phyloP scores from a whole-genome alignment of 2,888 invertebrate species.

The Volucella inflata region DNA sequence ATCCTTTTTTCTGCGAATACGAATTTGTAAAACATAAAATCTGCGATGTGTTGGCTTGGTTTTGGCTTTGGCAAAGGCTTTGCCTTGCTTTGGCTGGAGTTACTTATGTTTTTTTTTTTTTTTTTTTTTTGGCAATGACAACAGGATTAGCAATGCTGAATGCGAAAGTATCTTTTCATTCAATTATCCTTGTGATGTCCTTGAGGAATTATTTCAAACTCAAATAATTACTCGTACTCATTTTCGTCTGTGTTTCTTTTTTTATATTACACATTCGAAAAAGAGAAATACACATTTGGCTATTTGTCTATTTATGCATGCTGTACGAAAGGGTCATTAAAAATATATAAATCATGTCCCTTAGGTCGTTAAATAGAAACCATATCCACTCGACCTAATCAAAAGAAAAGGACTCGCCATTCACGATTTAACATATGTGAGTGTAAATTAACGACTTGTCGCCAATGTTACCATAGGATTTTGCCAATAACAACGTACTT shows the following conservation, averaged over 20 bases:
- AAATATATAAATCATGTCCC: constrained; percentile 72
- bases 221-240: constrained; percentile 60
- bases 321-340: constrained; percentile 55
- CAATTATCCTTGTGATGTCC: constrained; percentile 49
- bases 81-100: too few species aligned
- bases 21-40: not conserved
- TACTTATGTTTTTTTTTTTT: constrained; percentile 57
- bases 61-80: too few species aligned
- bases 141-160: constrained; percentile 53
- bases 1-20: constrained; percentile 46
- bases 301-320: not conserved
- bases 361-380: constrained; percentile 68
- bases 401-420: constrained; percentile 39
- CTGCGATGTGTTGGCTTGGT: constrained; percentile 12
- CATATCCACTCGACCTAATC: constrained; percentile 71
- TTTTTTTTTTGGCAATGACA: too few species aligned
- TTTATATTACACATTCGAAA: constrained; percentile 4
- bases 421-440: constrained; percentile 24
- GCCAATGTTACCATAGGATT: too few species aligned
- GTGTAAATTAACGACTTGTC: not conserved
- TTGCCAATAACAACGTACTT: not conserved
- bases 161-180: constrained; percentile 32
- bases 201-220: constrained; percentile 56
- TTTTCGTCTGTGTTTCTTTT: constrained; percentile 18
- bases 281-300: not conserved